Base-by-base conservation (phyloP, 1,140 invertebrate species). In the Pogonomyrmex californicus region DNA sequence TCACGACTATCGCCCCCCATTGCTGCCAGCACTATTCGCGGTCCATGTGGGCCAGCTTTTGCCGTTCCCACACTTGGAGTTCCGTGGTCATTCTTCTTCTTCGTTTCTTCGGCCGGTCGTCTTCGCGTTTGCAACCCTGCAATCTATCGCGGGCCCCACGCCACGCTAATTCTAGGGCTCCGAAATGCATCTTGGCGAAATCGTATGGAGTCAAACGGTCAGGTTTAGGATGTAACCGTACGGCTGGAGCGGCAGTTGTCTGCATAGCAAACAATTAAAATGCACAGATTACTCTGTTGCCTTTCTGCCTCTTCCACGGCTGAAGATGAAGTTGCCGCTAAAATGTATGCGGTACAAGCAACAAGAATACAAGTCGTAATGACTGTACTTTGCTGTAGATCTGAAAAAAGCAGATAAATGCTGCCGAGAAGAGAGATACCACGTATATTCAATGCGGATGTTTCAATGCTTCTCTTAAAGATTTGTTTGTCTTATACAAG, bases 141-240 rank as follows among this genome's bases (percentile, higher is more conserved):
- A 94, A 94, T 94, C 92, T 94, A 92, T 92, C 91, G 90, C 89
- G 87, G 90, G 88, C 91, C 90, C 88, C 88, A 91, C 79, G 89
- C 90, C 90, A 89, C 87, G 92, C 86, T 94, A 94, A 94, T 94
- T 94, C 93, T 93, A 94, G 93, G 92, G 92, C 91, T 89, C 89
- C 90, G 90, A 91, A 93, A 93, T 90, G 87, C 88, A 92, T 92
- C 91, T 88, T 92, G 90, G 92, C 88, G 92, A 90, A 93, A 92
- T 93, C 92, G 91, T 91, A 90, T 91, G 78, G 68, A 85, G 60
- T 70, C 38, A 73, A 78, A 73, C 51, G 68, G 62, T 38, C 47
- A 33, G 51, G 58, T 70, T 75, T 85, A 60, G 66, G 73, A 73
- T 71, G 79, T 71, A 86, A 83, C 63, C 44, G 70, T 66, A 78